A percentile compares a stretch with the other conserved stretches of the same genome.
These are phyloP conservation scores for Seriola aureovittata DNA, from an alignment of 2,113 vertebrate genomes.

Conservation along the genomic window DNA sequence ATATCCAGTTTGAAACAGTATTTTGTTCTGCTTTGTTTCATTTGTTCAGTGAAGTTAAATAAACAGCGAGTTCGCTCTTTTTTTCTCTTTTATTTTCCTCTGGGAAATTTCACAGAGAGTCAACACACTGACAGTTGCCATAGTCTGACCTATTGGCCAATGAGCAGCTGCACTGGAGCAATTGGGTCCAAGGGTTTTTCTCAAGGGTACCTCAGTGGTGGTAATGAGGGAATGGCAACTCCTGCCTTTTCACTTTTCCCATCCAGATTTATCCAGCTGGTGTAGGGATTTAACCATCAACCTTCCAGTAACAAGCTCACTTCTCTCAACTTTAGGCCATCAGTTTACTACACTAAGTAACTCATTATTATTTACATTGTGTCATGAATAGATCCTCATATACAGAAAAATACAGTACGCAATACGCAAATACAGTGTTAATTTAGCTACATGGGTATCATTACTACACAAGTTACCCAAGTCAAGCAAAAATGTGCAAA, in stretches of 20 bases:
- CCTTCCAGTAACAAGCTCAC: too few species aligned
- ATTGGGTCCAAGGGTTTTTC: neutral
- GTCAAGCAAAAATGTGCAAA: too few species aligned
- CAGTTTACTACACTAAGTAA: too few species aligned
- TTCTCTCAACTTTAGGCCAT: neutral
- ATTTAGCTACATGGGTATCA: too few species aligned
- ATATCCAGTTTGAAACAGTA: neutral
- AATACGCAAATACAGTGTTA: too few species aligned
- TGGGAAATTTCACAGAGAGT: neutral
- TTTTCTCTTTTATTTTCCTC: too few species aligned
- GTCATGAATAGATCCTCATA: too few species aligned
- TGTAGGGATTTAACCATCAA: neutral
- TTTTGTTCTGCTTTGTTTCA: neutral
- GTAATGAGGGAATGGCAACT: neutral
- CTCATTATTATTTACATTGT: too few species aligned
- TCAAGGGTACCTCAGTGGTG: neutral
- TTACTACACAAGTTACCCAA: too few species aligned
- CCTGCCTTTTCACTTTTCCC: neutral
- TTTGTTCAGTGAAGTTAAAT: neutral
- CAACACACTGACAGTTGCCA: neutral
- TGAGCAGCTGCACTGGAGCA: too few species aligned
- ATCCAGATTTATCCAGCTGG: neutral
- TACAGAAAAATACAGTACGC: too few species aligned
- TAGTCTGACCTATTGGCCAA: neutral
- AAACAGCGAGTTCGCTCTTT: neutral